Percentiles rank a stretch among this genome's conserved stretches.
phyloP scores from a whole-genome alignment of 2,797 vertebrate species.

The Sciaenops ocellatus region DNA sequence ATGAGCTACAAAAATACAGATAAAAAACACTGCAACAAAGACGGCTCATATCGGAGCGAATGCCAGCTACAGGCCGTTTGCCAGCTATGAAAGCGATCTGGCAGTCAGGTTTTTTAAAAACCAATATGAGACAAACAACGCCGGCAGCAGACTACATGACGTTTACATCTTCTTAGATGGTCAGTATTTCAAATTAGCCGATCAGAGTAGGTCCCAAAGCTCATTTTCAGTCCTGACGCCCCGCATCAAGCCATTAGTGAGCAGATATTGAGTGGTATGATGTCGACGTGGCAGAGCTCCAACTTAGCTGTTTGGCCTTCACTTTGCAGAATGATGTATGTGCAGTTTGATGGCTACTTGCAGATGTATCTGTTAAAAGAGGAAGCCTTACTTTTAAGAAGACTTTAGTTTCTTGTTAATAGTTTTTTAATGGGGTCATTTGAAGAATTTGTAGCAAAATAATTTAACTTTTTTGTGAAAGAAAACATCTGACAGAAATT shows the following conservation, averaged over 20 bases:
- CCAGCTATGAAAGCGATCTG: not conserved
- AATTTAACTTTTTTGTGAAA: not conserved
- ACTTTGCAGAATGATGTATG: not conserved
- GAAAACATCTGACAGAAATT: not conserved
- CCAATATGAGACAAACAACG: not conserved
- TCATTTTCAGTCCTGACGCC: conserved; percentile 22
- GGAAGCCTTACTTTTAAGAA: too few relatives aligned
- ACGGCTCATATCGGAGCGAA: not conserved
- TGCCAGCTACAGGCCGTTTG: not conserved
- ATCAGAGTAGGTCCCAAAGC: not conserved
- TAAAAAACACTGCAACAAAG: not conserved
- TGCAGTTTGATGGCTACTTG: not conserved
- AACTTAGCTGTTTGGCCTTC: not conserved
- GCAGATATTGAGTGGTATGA: not conserved
- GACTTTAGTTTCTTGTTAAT: too few relatives aligned
- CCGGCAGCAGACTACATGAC: not conserved
- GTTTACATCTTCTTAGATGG: not conserved
- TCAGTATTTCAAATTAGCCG: not conserved
- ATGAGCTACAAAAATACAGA: not conserved
- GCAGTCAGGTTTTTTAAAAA: not conserved
- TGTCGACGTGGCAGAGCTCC: not conserved
- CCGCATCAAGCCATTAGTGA: not conserved
- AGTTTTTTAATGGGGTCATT: too few relatives aligned
- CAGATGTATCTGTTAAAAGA: not conserved
- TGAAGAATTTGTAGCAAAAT: too few relatives aligned